phyloP scores from a whole-genome alignment of 2,113 vertebrate genomes.

The Sphyrna mokarran region DNA sequence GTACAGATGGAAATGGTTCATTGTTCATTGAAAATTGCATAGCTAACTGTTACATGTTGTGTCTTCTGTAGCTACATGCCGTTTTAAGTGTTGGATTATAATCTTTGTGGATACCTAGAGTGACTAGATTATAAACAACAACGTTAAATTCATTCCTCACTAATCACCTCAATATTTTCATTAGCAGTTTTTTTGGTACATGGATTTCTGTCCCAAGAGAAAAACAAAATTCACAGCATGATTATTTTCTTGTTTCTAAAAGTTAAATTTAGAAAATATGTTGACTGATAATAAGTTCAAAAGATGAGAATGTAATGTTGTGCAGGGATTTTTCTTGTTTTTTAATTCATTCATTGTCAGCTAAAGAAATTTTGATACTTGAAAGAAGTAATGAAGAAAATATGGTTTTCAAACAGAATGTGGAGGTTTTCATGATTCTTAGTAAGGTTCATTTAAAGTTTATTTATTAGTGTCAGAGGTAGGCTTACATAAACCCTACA shows the following conservation, averaged over 20 bases:
- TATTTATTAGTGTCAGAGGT: too few relatives aligned
- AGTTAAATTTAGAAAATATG: slow-evolving; percentile 8
- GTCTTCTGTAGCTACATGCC: not conserved
- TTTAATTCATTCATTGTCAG: not conserved
- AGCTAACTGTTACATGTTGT: not conserved
- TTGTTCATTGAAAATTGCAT: slow-evolving; percentile 11
- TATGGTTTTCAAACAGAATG: not conserved
- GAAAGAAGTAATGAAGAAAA: not conserved
- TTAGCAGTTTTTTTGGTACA: not conserved
- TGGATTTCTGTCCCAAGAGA: not conserved
- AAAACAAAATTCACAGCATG: not conserved
- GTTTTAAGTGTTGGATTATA: not conserved
- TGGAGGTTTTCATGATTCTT: not conserved
- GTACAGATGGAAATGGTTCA: not conserved
- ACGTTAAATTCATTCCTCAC: not conserved
- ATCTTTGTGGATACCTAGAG: not conserved
- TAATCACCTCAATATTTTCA: not conserved
- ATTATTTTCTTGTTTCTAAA: not conserved
- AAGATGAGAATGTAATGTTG: not conserved
- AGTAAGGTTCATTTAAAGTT: not conserved
- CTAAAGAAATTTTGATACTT: slow-evolving; percentile 19
- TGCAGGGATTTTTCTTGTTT: not conserved
- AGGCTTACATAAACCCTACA: not conserved
- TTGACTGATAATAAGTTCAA: not conserved
- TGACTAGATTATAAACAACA: not conserved